Conservation (phyloP, 2,888 invertebrate species). For the Drosophila meridionalis region DNA sequence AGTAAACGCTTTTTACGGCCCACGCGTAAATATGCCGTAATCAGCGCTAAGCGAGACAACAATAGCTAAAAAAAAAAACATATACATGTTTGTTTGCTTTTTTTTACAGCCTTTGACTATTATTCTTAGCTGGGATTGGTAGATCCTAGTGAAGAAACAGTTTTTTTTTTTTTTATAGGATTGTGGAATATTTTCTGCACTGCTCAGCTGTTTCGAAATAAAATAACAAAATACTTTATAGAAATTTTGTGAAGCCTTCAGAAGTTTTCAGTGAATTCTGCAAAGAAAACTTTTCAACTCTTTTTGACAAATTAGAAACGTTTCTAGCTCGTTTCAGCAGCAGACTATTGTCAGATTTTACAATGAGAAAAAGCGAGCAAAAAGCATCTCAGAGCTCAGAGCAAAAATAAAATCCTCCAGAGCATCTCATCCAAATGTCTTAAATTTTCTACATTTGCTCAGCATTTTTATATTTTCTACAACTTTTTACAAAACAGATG, state of each 20-base stretch:
- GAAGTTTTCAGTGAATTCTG: not conserved
- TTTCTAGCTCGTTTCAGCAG: not conserved
- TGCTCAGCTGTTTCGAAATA: not conserved
- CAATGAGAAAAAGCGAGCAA: not conserved
- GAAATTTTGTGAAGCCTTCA: no score
- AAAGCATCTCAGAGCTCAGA: not conserved
- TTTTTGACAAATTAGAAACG: not conserved
- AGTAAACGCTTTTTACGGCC: constrained; percentile 31
- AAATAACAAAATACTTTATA: no score
- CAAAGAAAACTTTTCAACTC: not conserved
- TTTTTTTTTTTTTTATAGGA: not conserved
- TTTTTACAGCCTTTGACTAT: not conserved
- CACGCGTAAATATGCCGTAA: constrained; percentile 10
- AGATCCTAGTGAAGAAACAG: not conserved
- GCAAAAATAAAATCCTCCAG: not conserved
- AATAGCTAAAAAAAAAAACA: not conserved
- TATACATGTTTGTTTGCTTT: not conserved
- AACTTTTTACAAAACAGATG: not conserved
- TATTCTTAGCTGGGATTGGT: not conserved
- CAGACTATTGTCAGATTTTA: not conserved
- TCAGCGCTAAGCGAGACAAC: constrained; percentile 4
- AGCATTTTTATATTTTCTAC: not conserved
- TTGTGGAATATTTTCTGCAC: not conserved
- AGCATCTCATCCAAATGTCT: not conserved
- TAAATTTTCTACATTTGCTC: not conserved